phyloP scores from a whole-genome alignment of 53 echinoderm and acorn worm species.

The Holothuria leucospilota region DNA sequence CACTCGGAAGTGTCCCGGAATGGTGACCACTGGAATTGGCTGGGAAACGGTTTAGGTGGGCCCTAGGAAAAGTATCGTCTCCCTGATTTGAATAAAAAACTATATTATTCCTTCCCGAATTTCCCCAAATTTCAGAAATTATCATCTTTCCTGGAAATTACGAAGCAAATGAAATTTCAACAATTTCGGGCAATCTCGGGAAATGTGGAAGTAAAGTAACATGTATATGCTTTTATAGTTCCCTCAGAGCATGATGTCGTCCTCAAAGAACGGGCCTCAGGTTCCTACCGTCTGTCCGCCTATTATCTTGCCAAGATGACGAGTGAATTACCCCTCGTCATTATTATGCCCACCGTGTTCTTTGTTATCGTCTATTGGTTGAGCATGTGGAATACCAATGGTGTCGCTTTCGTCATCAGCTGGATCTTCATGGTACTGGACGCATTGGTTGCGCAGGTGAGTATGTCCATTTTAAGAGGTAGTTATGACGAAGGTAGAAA shows the following conservation, averaged over 20 bases:
- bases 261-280: slow-evolving; percentile 78
- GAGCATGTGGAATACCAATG: slow-evolving; percentile 67
- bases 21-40: no score
- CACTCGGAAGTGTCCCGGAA: no score
- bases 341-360: slow-evolving; percentile 71
- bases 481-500: no score
- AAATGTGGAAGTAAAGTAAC: no score
- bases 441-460: slow-evolving; percentile 78
- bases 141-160: no score
- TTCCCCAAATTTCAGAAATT: no score
- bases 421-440: slow-evolving; percentile 68
- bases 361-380: slow-evolving; percentile 84
- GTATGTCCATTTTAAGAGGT: background rate
- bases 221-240: slow-evolving; percentile 51
- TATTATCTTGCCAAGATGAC: slow-evolving; percentile 89
- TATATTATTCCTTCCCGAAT: no score
- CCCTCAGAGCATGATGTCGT: slow-evolving; percentile 85
- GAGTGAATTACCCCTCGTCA: slow-evolving; percentile 78
- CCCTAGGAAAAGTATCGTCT: no score
- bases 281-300: slow-evolving; percentile 84
- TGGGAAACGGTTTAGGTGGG: no score
- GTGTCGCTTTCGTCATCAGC: slow-evolving; percentile 66
- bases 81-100: no score
- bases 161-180: no score
- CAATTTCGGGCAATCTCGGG: no score